phyloP scores from a whole-genome alignment of 1,140 invertebrate genomes.

The Temnothorax curvispinosus region DNA sequence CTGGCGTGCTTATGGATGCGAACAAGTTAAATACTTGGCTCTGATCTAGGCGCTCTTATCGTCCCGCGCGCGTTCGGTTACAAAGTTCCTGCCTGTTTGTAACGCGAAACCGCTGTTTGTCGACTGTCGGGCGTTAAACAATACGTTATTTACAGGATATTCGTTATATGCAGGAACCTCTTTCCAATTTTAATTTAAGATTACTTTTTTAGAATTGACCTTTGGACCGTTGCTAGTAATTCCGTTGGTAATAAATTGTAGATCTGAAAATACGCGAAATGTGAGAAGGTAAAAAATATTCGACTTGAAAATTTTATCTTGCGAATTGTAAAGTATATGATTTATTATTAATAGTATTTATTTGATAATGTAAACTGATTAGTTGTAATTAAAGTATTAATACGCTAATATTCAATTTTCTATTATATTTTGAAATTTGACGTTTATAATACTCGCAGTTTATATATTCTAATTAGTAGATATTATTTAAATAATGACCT shows the following conservation, averaged over 20 bases:
- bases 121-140: constrained; percentile 6
- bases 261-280: background rate
- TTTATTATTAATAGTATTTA: background rate
- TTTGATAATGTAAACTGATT: background rate
- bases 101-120: constrained; percentile 24
- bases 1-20: constrained; percentile 65
- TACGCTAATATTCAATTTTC: background rate
- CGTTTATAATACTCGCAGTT: background rate
- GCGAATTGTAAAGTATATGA: background rate
- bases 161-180: no score
- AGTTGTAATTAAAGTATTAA: background rate
- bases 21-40: constrained; percentile 72
- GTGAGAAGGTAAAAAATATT: background rate
- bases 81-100: constrained; percentile 52
- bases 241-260: background rate
- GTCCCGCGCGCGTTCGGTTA: constrained; percentile 44
- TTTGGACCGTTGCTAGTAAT: background rate
- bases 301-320: background rate
- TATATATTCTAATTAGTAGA: background rate
- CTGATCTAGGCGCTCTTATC: constrained; percentile 69
- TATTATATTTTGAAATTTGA: background rate
- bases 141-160: background rate
- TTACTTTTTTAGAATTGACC: background rate
- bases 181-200: background rate
- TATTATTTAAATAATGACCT: background rate